A percentile compares a stretch with the other conserved stretches of the same genome.
Evolutionary conservation across 2,797 vertebrate genomes (phyloP).

Genomic region (Hephaestus fuliginosus): DNA sequence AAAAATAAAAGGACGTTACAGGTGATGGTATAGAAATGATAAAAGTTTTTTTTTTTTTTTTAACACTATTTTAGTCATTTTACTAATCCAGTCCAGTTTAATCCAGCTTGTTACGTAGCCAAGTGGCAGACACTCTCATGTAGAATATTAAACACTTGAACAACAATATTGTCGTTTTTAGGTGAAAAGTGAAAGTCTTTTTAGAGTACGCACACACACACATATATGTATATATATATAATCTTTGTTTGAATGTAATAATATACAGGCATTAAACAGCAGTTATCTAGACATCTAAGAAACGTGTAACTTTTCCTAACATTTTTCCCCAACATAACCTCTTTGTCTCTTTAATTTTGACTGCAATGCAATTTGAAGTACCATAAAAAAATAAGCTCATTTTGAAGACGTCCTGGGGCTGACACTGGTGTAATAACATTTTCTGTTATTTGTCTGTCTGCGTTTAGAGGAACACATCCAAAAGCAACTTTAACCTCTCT

Average conservation of each 20-base stretch:
- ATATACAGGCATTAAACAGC: neutral
- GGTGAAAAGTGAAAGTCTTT: too few species aligned
- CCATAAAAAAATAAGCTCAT: neutral
- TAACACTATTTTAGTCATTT: too few species aligned
- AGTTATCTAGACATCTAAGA: neutral
- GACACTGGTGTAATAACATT: neutral
- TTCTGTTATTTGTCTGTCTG: neutral
- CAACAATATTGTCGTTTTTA: neutral
- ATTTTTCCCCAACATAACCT: neutral
- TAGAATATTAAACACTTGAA: neutral
- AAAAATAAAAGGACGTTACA: neutral
- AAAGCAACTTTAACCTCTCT: neutral
- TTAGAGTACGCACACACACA: too few species aligned
- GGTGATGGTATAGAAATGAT: neutral
- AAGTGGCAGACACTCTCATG: neutral
- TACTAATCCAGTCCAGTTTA: neutral
- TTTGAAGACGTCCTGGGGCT: neutral
- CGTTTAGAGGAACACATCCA: neutral
- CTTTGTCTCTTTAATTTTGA: neutral
- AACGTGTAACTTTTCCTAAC: too few species aligned
- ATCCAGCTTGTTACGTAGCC: neutral
- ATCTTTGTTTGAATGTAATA: neutral
- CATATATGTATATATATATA: too few species aligned
- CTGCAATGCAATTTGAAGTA: neutral
- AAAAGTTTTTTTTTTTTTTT: neutral